These are phyloP conservation scores for Erinaceus europaeus DNA, from an alignment of 2,113 vertebrate genomes.

Conservation along the genomic window DNA sequence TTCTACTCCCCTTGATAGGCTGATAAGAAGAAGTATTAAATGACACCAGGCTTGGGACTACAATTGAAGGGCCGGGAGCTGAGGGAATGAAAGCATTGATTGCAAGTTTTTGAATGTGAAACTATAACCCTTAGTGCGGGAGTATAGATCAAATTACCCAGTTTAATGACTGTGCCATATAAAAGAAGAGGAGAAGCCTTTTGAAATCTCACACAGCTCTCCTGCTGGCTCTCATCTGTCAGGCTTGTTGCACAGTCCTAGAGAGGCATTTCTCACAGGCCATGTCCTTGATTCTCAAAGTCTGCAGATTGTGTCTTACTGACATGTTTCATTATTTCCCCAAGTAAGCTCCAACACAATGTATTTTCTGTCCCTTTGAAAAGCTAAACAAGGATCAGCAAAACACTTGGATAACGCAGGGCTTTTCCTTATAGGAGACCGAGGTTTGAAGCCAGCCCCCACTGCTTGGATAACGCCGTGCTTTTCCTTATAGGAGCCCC, in stretches of 20 bases:
- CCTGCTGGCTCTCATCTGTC: background rate
- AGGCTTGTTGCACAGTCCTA: background rate
- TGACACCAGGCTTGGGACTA: background rate
- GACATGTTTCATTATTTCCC: conserved; percentile 12
- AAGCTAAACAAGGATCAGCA: background rate
- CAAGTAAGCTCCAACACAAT: conserved; percentile 23
- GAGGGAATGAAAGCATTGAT: background rate
- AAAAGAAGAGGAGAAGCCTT: background rate
- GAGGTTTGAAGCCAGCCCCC: too few species aligned
- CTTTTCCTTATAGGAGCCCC: too few species aligned
- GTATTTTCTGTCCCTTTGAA: conserved; percentile 33
- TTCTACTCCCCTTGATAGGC: background rate
- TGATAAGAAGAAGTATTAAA: background rate
- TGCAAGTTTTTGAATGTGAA: conserved; percentile 8
- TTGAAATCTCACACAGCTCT: background rate
- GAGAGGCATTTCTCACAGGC: background rate
- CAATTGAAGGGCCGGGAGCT: background rate
- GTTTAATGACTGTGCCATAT: background rate
- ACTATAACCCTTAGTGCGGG: background rate
- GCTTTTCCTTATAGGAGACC: too few species aligned
- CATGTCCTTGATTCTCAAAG: background rate
- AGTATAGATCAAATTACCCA: background rate
- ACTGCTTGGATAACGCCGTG: too few species aligned
- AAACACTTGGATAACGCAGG: too few species aligned
- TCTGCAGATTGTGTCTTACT: background rate